These are phyloP conservation scores for Ageneiosus marmoratus DNA, from an alignment of 2,113 vertebrate species.

Conservation along the genomic window DNA sequence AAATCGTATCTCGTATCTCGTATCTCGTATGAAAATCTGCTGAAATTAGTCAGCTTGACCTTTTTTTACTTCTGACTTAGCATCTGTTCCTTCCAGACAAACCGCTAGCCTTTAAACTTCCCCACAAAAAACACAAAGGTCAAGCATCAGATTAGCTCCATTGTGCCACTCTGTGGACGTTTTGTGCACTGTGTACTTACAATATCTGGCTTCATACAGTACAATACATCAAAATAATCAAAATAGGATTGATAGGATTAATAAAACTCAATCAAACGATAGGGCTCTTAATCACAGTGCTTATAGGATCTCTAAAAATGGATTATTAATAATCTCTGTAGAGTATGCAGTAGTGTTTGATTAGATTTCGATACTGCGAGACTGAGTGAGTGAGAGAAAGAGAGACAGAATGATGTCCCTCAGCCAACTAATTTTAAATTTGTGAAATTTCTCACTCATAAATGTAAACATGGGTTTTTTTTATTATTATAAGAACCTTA, in stretches of 20 bases:
- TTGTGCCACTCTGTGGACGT: slow-evolving; percentile 41
- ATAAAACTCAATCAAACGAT: background rate
- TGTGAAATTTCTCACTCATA: slow-evolving; percentile 57
- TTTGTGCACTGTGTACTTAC: slow-evolving; percentile 18
- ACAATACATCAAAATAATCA: too few relatives aligned
- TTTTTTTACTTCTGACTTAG: background rate
- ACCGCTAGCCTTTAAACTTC: background rate
- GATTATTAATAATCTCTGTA: slow-evolving; percentile 37
- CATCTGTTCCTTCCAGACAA: background rate
- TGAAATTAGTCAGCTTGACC: background rate
- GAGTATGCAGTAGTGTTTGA: slow-evolving; percentile 36
- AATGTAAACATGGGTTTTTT: slow-evolving; percentile 52
- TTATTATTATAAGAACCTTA: slow-evolving; percentile 54
- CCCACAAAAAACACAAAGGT: background rate
- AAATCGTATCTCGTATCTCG: too few relatives aligned
- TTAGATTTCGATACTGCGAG: slow-evolving; percentile 49
- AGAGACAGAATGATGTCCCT: background rate
- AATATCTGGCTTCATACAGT: background rate
- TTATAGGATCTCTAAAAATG: background rate
- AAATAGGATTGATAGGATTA: background rate
- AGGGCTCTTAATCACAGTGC: slow-evolving; percentile 12
- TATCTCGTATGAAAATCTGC: too few relatives aligned
- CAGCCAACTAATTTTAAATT: slow-evolving; percentile 39
- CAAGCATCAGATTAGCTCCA: slow-evolving; percentile 21
- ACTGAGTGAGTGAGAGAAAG: slow-evolving; percentile 28